Evolutionary conservation across 2,888 invertebrate genomes (phyloP), one percentile per base, ranked within the genome.

Genomic region (Dione juno): DNA sequence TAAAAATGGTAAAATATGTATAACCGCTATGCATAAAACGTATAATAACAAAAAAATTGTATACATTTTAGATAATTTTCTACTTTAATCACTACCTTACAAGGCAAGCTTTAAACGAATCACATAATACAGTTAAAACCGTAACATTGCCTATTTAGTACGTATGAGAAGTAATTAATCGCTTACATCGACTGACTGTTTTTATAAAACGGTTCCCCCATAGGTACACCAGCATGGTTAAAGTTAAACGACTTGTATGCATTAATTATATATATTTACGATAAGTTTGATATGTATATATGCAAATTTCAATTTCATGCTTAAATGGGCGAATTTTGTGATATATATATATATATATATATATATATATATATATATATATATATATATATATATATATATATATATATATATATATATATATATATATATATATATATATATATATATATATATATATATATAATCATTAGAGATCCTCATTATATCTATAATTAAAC

Each of bases 141-240:
- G 28, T 50, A 35, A 11, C 14, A 21, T 16, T 57, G 7, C 58
- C 16, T 52, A 67, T 66, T 54, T 43, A 54, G 52, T 50, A 9
- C 37, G 9, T 43, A 64, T 73, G 72, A 53, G 72, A 73, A 65
- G 67, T 64, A 65, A 70, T 70, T 70, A 67, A 69, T 53, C 53
- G 40, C 43, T 65, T 40, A 67, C 71, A 69, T 68, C 66, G 66
- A 35, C 57, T 61, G 67, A 73, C 73, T 66, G 76, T 74, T 77
- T 43, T 43, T 69, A 58, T 66, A 41, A 67, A 75, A 64, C 67
- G 68, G 72, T 70, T 64, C 74, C 74, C 74, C 66, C 70, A 74
- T 70, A n/a, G n/a, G n/a, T n/a, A 48, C 11, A 71, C 72, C 70
- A 28, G 67, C 67, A 73, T 71, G 11, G 21, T 66, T 59, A 50